Conservation (phyloP, 2,113 vertebrate species). For the Macrotus californicus region DNA sequence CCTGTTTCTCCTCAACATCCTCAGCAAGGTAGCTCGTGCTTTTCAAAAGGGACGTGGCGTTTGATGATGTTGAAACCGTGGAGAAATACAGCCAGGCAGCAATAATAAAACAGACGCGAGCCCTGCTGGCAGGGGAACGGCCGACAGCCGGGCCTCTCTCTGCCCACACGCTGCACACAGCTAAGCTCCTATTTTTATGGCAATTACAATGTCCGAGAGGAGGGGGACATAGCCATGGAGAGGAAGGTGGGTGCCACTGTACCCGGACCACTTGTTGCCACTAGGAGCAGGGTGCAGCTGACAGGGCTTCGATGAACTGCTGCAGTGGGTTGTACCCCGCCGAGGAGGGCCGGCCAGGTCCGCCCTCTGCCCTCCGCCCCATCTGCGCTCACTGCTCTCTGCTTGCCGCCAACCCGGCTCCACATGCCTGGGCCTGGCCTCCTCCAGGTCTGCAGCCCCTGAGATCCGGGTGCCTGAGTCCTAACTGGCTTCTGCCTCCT, state of each 20-base stretch:
- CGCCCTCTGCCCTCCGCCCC: background rate
- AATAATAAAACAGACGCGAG: slow-evolving; percentile 52
- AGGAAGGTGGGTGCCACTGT: background rate
- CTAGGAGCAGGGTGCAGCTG: background rate
- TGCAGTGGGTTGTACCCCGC: background rate
- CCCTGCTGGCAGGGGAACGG: slow-evolving; percentile 58
- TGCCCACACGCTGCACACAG: background rate
- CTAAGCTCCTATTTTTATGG: slow-evolving; percentile 61
- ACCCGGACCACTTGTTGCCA: slow-evolving; percentile 9
- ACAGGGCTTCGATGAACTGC: background rate
- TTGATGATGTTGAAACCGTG: slow-evolving; percentile 63
- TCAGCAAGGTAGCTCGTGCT: slow-evolving; percentile 59
- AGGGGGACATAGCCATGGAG: background rate
- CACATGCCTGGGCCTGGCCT: too few relatives aligned
- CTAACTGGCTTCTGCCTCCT: background rate
- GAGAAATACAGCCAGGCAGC: slow-evolving; percentile 66
- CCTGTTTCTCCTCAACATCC: slow-evolving; percentile 58
- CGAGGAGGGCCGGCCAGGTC: accelerated
- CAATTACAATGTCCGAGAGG: slow-evolving; percentile 30
- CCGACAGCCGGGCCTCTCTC: slow-evolving; percentile 40
- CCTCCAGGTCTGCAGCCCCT: background rate
- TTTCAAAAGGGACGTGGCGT: slow-evolving; percentile 63
- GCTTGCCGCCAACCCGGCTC: background rate
- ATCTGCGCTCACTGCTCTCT: background rate
- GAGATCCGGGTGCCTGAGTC: background rate